These are phyloP conservation scores for Rhyacichthys aspro DNA, from an alignment of 2,797 vertebrate species.

Conservation along the genomic window DNA sequence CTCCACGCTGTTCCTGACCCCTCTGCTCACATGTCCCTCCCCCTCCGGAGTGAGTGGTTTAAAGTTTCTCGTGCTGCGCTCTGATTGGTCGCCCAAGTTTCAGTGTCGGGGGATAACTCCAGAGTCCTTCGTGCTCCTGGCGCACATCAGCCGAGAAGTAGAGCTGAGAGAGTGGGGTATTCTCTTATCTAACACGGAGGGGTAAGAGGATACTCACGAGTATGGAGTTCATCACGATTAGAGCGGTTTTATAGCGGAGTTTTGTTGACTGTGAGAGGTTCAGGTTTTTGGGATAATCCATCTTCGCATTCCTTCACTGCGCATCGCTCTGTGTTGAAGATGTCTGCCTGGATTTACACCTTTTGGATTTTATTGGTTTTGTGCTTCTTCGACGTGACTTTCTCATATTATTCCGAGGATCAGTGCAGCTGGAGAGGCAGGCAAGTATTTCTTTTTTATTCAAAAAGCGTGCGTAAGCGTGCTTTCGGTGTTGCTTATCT, in stretches of 20 bases:
- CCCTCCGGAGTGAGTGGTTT: conserved; percentile 71
- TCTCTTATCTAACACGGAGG: conserved; percentile 40
- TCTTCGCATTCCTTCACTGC: neutral
- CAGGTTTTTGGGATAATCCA: conserved; percentile 31
- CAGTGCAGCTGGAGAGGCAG: conserved; percentile 92
- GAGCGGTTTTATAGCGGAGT: conserved; percentile 32
- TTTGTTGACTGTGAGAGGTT: conserved; percentile 2
- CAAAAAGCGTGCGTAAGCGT: too few relatives aligned
- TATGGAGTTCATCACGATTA: conserved; percentile 54
- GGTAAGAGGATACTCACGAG: conserved; percentile 33
- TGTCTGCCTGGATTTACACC: conserved; percentile 64
- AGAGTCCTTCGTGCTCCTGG: conserved; percentile 20
- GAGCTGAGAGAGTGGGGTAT: neutral
- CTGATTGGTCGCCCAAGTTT: conserved; percentile 74
- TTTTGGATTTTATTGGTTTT: conserved; percentile 70
- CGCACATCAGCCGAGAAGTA: conserved; percentile 32
- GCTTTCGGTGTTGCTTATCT: neutral
- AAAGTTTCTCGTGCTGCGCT: conserved; percentile 72
- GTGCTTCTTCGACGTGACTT: conserved; percentile 63
- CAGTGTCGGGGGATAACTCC: conserved; percentile 58
- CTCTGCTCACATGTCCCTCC: conserved; percentile 53
- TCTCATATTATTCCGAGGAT: conserved; percentile 80
- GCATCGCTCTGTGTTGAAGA: conserved; percentile 31
- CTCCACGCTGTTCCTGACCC: conserved; percentile 40
- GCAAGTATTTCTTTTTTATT: conserved; percentile 62